Evolutionary conservation across 2,113 vertebrate species (phyloP), one percentile per base, ranked within the genome.

Genomic region (Myotis brandtii): DNA sequence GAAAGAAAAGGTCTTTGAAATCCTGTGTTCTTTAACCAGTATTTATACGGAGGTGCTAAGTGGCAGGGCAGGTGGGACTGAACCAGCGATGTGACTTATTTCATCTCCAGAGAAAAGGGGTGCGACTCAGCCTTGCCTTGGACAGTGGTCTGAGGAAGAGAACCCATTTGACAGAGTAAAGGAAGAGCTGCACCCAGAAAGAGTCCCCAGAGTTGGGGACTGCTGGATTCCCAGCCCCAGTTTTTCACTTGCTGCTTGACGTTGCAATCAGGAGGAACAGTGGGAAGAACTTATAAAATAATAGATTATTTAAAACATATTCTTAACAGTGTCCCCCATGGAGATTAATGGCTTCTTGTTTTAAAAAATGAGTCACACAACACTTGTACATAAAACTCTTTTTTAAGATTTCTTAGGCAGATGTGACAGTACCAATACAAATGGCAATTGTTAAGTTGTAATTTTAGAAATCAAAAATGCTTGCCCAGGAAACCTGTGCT

Each of bases 401-500:
- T 54, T 69, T 92, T 86, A 52, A 77, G 73, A 56, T 83, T 83
- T 87, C 7, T 50, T 86, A n/a, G 5, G 75, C 0, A 0, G 0
- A 54, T 93, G 4, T 30, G 56, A 87, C 54, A 94, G 43, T 16
- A 46, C 5, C 27, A 87, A 66, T 95, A 91, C 5, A 94, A 89
- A 81, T 72, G 0, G 37, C 89, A 81, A 54, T 59, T 85, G 2
- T 75, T 62, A 46, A 81, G 30, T 93, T 10, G 16, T 70, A 85
- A 75, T 90, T 67, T 96, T 97, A 23, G 9, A 96, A 92, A 92
- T 81, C 59, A 86, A 82, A 97, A 94, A 21, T 16, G 6, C 6
- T 62, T 97, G 95, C 37, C 17, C 79, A 70, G 6, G 52, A 37
- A 96, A 95, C 3, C 16, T 94, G 1, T 80, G 67, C 46, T 85